phyloP scores from a whole-genome alignment of 2,113 vertebrate genomes.

The Anolis sagrei region DNA sequence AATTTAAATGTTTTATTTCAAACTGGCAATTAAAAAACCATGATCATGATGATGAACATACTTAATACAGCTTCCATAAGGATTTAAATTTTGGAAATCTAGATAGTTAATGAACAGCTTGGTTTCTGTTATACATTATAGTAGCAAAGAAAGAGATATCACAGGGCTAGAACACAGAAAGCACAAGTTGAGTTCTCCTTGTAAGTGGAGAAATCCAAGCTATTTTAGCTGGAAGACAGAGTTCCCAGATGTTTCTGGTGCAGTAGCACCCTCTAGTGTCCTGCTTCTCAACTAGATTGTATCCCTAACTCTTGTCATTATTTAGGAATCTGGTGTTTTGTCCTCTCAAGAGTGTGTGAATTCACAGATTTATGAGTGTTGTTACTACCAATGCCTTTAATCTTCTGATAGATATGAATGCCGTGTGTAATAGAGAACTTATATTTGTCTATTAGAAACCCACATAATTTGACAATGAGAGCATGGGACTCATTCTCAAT shows the following conservation, averaged over 20 bases:
- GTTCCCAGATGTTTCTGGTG: constrained; percentile 41
- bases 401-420: background rate
- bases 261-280: constrained; percentile 71
- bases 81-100: background rate
- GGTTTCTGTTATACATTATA: background rate
- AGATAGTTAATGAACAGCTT: background rate
- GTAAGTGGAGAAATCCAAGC: background rate
- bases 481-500: constrained; percentile 6
- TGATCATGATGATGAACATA: too few relatives aligned
- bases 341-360: background rate
- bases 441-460: constrained; percentile 12
- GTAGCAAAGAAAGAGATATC: background rate
- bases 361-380: too few relatives aligned
- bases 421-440: background rate
- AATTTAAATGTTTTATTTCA: too few relatives aligned
- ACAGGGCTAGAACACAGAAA: background rate
- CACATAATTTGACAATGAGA: background rate
- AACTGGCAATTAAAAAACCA: background rate
- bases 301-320: background rate
- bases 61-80: too few relatives aligned
- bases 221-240: background rate
- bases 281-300: background rate
- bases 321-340: background rate
- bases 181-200: background rate
- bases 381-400: background rate